Evolutionary conservation across 2,888 invertebrate genomes (phyloP).

Genomic region (Dorcus parallelipipedus): DNA sequence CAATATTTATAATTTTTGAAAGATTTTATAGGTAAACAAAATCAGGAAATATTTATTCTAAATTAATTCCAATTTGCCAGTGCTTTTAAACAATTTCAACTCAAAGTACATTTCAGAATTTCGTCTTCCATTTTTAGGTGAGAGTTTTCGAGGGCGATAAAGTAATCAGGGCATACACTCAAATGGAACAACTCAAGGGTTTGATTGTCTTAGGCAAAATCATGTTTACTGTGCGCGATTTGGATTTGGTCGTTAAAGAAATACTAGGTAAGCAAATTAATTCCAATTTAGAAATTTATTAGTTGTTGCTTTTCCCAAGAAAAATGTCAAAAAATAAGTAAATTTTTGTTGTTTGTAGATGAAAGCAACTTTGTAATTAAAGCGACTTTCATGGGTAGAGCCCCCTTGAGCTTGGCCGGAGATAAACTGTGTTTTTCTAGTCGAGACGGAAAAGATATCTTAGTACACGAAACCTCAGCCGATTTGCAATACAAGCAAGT

Average conservation of each 20-base stretch:
- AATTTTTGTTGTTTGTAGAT: slow-evolving; percentile 9
- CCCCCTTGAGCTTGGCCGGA: slow-evolving; percentile 53
- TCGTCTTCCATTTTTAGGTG: slow-evolving; percentile 45
- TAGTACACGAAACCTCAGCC: slow-evolving; percentile 53
- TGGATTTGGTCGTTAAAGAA: slow-evolving; percentile 60
- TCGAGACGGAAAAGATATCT: slow-evolving; percentile 55
- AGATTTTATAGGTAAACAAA: too few relatives aligned
- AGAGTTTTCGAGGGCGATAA: slow-evolving; percentile 54
- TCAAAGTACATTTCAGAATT: too few relatives aligned
- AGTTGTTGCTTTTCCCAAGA: too few relatives aligned
- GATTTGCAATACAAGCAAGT: slow-evolving; percentile 52
- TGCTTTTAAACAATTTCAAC: too few relatives aligned
- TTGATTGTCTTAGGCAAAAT: slow-evolving; percentile 53
- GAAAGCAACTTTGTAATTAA: slow-evolving; percentile 50
- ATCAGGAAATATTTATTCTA: too few relatives aligned
- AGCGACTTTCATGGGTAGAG: slow-evolving; percentile 55
- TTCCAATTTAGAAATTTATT: too few relatives aligned
- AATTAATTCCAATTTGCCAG: too few relatives aligned
- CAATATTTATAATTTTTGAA: too few relatives aligned
- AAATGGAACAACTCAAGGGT: slow-evolving; percentile 64
- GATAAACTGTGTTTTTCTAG: slow-evolving; percentile 51
- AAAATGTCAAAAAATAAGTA: too few relatives aligned
- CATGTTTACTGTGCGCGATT: slow-evolving; percentile 60
- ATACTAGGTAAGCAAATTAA: slow-evolving; percentile 50
- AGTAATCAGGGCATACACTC: slow-evolving; percentile 52